Percentiles rank a stretch among this genome's conserved stretches.
These are phyloP conservation scores for Lordiphosa andalusiaca DNA, from an alignment of 2,888 invertebrate genomes.

Conservation along the genomic window DNA sequence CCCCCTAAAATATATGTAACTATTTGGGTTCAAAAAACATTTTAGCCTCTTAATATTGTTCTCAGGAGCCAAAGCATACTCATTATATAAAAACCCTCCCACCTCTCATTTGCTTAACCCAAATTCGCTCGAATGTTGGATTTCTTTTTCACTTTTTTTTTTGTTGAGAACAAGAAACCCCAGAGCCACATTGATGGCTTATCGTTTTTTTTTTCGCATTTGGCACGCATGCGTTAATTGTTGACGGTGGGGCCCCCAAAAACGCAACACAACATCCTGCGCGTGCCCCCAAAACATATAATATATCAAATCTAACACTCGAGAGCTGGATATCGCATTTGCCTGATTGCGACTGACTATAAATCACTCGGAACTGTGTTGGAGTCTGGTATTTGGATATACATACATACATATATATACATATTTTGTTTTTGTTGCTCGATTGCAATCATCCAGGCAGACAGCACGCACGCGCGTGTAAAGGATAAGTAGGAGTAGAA, in stretches of 20 bases:
- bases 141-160: no score
- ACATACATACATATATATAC: no score
- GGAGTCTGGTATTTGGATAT: slow-evolving; percentile 8
- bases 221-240: slow-evolving; percentile 70
- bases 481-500: slow-evolving; percentile 25
- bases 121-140: no score
- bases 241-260: slow-evolving; percentile 49
- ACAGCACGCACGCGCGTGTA: slow-evolving; percentile 71
- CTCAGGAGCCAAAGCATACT: no score
- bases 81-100: no score
- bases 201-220: slow-evolving; percentile 41
- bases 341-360: slow-evolving; percentile 64
- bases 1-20: no score
- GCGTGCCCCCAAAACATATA: slow-evolving; percentile 69
- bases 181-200: slow-evolving; percentile 46
- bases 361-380: slow-evolving; percentile 57
- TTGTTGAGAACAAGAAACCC: no score
- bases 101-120: no score
- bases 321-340: slow-evolving; percentile 62
- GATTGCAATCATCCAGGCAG: slow-evolving; percentile 66
- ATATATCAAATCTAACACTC: slow-evolving; percentile 67
- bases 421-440: slow-evolving; percentile 48
- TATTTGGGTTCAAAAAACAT: no score
- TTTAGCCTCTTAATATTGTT: no score
- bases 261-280: slow-evolving; percentile 56